These are phyloP conservation scores for Tautogolabrus adspersus DNA, from an alignment of 2,113 vertebrate genomes.

Conservation along the genomic window DNA sequence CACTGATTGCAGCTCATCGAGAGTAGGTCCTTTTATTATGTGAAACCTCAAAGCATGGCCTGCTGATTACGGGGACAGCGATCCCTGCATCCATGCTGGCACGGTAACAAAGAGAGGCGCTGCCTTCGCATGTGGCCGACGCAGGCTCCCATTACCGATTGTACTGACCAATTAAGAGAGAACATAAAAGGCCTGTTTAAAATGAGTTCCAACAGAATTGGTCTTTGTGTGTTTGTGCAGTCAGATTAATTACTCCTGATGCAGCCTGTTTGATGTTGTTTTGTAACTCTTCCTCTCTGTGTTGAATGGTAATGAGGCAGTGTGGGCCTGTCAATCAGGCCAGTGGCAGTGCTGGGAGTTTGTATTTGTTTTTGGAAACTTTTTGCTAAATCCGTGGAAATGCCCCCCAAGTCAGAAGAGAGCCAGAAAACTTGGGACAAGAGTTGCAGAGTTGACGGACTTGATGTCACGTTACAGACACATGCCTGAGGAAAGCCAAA, in stretches of 20 bases:
- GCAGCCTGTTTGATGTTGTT: constrained; percentile 19
- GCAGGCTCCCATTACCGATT: constrained; percentile 44
- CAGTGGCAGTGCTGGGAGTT: background rate
- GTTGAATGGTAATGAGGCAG: constrained; percentile 37
- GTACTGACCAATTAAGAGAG: constrained; percentile 55
- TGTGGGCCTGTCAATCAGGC: constrained; percentile 31
- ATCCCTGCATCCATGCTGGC: constrained; percentile 47
- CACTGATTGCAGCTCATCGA: constrained; percentile 65
- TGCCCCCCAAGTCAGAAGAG: too few relatives aligned
- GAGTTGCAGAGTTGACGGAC: too few relatives aligned
- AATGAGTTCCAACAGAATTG: constrained; percentile 10
- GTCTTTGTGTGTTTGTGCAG: constrained; percentile 23
- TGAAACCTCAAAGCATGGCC: constrained; percentile 52
- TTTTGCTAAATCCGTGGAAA: background rate
- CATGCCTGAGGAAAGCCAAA: too few relatives aligned
- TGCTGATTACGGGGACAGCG: constrained; percentile 56
- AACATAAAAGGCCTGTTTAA: constrained; percentile 38
- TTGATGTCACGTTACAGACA: too few relatives aligned
- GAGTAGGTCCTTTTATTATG: constrained; percentile 51
- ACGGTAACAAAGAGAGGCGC: constrained; percentile 34
- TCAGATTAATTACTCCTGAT: constrained; percentile 46
- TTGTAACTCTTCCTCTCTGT: constrained; percentile 17
- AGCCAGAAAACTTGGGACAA: background rate
- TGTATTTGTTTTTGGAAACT: background rate
- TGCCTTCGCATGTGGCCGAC: constrained; percentile 30